These are phyloP conservation scores for Ibycter americanus DNA, from an alignment of 2,797 vertebrate genomes.

Conservation along the genomic window DNA sequence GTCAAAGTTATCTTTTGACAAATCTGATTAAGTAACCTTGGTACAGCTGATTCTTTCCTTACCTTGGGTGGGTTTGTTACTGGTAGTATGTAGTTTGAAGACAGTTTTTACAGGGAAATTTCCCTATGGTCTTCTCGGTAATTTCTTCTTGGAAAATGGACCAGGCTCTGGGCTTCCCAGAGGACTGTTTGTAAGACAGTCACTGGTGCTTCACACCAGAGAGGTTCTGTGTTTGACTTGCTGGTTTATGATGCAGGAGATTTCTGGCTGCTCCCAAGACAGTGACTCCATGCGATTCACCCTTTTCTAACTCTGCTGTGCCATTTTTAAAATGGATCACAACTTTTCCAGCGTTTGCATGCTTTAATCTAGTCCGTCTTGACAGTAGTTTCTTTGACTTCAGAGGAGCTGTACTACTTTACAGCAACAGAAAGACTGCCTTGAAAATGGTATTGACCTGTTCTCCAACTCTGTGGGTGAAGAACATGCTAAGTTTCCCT, in stretches of 20 bases:
- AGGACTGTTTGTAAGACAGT: background rate
- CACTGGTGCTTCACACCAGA: background rate
- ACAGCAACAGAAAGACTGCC: background rate
- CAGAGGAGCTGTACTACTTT: background rate
- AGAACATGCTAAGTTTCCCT: background rate
- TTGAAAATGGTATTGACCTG: background rate
- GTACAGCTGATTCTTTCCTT: background rate
- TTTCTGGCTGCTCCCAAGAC: background rate
- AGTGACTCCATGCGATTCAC: background rate
- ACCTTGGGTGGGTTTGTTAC: background rate
- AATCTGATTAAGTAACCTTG: background rate
- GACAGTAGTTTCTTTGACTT: background rate
- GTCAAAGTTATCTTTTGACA: background rate
- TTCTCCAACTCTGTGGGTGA: background rate
- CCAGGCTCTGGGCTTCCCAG: background rate
- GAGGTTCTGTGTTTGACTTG: background rate
- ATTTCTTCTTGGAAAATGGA: background rate
- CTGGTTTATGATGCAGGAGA: background rate
- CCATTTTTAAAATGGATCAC: background rate
- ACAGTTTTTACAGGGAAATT: background rate
- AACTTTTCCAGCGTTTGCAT: background rate
- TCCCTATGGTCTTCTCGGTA: background rate
- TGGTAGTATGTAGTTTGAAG: background rate
- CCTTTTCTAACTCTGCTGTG: background rate
- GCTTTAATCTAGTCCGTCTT: background rate